Evolutionary conservation across 2,113 vertebrate genomes (phyloP), one percentile per base, ranked within the genome.

Genomic region (Dipodomys ordii): DNA sequence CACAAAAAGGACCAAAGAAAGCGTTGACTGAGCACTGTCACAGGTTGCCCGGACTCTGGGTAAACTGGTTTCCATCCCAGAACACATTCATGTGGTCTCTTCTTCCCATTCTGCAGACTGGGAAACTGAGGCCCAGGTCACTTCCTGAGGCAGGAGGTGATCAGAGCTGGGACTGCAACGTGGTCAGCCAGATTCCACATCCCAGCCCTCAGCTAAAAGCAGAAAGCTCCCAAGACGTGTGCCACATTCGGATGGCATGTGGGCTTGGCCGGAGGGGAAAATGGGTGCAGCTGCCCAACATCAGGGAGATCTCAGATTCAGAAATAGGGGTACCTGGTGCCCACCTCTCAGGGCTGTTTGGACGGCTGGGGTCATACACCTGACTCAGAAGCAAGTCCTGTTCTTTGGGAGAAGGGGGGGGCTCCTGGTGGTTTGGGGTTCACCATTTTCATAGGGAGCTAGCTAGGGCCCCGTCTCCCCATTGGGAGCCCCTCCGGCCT

Each of bases 11-110:
- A 16, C 13, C 12, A 57, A 57, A 84, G 71, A 68, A 27, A 13
- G 18, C 46, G 44, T 71, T 57, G 44, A 27, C 23, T n/a, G n/a
- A 28, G 22, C 32, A n/a, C 0, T 0, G 22, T 4, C 1, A 49
- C 7, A 27, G n/a, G 18, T 57, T 30, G 49, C 8, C 10, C 15
- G 65, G 7, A 30, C 46, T 13, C 20, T 71, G 69, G 62, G 92
- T 39, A 39, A 77, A 46, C 57, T 46, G 72, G 25, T 74, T 65
- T 80, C 67, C 1, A 18, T 49, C 44, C 67, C n/a, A 13, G 4
- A n/a, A 84, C 74, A n/a, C n/a, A 72, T 3, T 16, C 15, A 57
- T 13, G 53, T 57, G 53, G 53, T 57, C 25, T 53, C 15, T 12
- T 25, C 62, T 64, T 20, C 30, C 71, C 30, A 0, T 44, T 81